These are phyloP conservation scores for Erythrocebus patas DNA, from an alignment of 2,113 vertebrate genomes.

Conservation along the genomic window DNA sequence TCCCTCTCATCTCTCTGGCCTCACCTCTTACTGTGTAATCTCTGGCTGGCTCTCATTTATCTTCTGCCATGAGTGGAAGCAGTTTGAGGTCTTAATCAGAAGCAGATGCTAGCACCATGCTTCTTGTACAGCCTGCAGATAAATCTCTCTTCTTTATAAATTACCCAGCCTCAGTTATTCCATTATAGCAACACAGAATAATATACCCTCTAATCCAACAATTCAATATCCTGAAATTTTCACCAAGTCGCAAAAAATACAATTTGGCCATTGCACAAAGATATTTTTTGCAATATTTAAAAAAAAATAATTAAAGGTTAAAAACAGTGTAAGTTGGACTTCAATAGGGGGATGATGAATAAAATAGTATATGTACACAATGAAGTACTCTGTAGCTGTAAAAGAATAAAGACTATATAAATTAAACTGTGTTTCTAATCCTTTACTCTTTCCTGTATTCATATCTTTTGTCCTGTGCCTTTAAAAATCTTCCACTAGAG, in stretches of 20 bases:
- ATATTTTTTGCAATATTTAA: background rate
- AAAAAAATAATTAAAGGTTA: background rate
- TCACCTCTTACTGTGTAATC: too few species aligned
- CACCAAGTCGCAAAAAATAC: background rate
- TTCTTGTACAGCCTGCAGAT: too few species aligned
- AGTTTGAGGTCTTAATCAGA: too few species aligned
- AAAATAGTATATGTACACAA: background rate
- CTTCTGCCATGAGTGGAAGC: too few species aligned
- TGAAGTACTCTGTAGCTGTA: background rate
- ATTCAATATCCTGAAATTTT: background rate
- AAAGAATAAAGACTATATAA: background rate
- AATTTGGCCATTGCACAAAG: background rate
- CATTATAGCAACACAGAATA: too few species aligned
- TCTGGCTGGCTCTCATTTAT: too few species aligned
- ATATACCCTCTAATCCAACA: background rate
- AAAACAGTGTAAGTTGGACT: background rate
- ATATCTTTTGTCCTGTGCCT: background rate
- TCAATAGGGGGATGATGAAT: background rate
- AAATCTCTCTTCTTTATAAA: too few species aligned
- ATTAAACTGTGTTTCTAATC: background rate
- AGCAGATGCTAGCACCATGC: too few species aligned
- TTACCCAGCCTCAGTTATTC: too few species aligned
- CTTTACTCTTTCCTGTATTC: background rate
- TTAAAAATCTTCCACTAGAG: background rate
- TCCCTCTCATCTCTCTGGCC: too few species aligned